Base-by-base conservation (phyloP, 2,797 vertebrate species). In the Champsocephalus gunnari region DNA sequence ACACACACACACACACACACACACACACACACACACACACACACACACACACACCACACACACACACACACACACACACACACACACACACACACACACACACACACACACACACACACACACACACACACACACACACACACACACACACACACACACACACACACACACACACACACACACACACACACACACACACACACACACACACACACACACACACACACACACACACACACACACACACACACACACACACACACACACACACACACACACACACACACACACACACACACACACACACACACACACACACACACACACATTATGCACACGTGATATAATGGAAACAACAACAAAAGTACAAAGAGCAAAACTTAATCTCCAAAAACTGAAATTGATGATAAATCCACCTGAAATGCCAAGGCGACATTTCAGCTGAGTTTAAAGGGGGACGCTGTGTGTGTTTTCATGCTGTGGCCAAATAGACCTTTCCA, bases 371-470 rank as follows among this genome's bases (percentile, higher is more conserved):
- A 45, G 24, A 19, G 45, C 19, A 41, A 58, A 57, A 17, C 34
- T 9, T 77, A 32, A 60, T 69, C 60, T 60, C 51, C 21, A 73
- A 70, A 70, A 77, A 64, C 7, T 53, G 21, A 74, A 79, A 59
- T 3, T 75, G 68, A 79, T 71, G 66, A 64, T 48, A 50, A 74
- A 65, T 75, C 63, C 61, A 69, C 63, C 28, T 81, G 76, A 81
- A 90, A 91, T 88, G 88, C 81, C 84, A 87, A 41, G 71, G 56
- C 17, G 43, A 80, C 81, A 87, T 84, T 85, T 87, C 65, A 73
- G 71, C 76, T 81, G 63, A 57, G 72, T 48, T 66, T 50, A 59
- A 24, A 66, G 56, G 69, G 24, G 58, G 72, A 58, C 13, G 45
- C 17, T 41, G 58, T 14, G 66, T 55, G 65, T 56, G 57, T 57